Conservation (phyloP, 2,113 vertebrate species). For the Pithys albifrons region DNA sequence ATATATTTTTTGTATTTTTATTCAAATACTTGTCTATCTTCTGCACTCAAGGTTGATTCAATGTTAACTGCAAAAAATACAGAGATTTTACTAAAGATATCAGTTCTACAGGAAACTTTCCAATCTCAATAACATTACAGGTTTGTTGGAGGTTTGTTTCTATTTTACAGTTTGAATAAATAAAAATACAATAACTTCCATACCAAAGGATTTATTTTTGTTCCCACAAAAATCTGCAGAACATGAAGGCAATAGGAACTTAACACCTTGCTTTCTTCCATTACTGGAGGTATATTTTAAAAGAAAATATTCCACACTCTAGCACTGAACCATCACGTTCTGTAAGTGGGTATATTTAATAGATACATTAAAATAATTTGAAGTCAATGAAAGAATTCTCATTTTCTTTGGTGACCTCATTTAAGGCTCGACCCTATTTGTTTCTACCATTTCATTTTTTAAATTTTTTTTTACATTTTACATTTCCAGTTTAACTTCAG, state of each 20-base stretch:
- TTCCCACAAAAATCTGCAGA: not conserved
- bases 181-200: not conserved
- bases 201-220: not conserved
- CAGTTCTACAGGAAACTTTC: not conserved
- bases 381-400: not conserved
- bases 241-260: not conserved
- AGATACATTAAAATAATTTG: not conserved
- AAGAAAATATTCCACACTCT: not conserved
- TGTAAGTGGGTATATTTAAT: not conserved
- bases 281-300: not conserved
- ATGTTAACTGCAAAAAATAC: not conserved
- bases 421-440: not conserved
- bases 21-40: not conserved
- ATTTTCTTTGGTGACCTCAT: not conserved
- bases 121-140: not conserved
- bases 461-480: not conserved
- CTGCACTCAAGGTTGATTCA: not conserved
- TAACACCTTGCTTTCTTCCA: not conserved
- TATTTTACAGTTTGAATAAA: not conserved
- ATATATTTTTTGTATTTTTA: not conserved
- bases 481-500: not conserved
- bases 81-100: not conserved
- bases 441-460: not conserved
- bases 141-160: not conserved
- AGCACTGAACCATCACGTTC: not conserved